Conservation (phyloP, 2,888 invertebrate species). For the Drosophila testacea region DNA sequence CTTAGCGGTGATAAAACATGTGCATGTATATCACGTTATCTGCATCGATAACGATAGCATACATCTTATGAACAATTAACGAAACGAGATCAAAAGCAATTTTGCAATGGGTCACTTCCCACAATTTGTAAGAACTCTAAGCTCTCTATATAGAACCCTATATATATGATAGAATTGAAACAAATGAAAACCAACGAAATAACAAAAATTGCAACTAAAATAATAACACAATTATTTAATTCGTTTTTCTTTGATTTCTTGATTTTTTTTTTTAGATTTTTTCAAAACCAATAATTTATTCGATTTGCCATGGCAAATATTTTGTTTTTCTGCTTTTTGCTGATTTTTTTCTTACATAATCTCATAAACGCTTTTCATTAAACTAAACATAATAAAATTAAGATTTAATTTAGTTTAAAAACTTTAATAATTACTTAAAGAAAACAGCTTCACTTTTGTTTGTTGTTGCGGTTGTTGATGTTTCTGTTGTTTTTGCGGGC, state of each 20-base stretch:
- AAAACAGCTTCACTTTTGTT: constrained; percentile 79
- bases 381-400: constrained; percentile 78
- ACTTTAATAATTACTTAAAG: constrained; percentile 82
- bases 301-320: constrained; percentile 61
- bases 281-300: constrained; percentile 74
- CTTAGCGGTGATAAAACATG: constrained; percentile 41
- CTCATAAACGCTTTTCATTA: constrained; percentile 76
- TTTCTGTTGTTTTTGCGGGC: constrained; percentile 53
- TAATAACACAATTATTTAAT: constrained; percentile 70
- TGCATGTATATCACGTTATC: constrained; percentile 29
- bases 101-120: constrained; percentile 39
- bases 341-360: constrained; percentile 54
- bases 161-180: constrained; percentile 23
- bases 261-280: constrained; percentile 60
- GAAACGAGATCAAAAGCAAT: constrained; percentile 74
- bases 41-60: constrained; percentile 31
- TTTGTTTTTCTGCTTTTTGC: constrained; percentile 42
- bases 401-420: constrained; percentile 72
- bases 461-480: constrained; percentile 55
- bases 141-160: constrained; percentile 34
- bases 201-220: constrained; percentile 60
- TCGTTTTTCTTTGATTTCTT: constrained; percentile 60
- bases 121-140: constrained; percentile 44
- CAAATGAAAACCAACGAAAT: constrained; percentile 31
- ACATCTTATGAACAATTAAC: constrained; percentile 67